Percentiles rank a stretch among this genome's conserved stretches.
Evolutionary conservation across 53 echinoderm and acorn worm species (phyloP).

Genomic region (Mesocentrotus franciscanus): DNA sequence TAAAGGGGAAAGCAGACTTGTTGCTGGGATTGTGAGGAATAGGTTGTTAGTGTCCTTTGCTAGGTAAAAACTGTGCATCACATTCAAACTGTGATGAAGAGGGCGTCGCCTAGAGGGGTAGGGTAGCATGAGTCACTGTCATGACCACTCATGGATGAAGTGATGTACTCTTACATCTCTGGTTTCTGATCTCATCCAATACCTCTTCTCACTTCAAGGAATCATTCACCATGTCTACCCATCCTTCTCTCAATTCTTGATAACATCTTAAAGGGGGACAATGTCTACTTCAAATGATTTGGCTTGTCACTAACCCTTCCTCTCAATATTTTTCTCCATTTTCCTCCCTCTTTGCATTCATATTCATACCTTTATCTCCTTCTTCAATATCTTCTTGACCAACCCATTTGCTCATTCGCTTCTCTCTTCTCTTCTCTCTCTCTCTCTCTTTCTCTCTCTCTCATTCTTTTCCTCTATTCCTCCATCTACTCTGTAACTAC

Average conservation of each 20-base stretch:
- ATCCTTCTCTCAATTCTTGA: neutral
- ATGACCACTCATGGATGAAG: neutral
- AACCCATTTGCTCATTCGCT: neutral
- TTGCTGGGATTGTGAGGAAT: too few relatives aligned
- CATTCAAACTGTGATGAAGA: neutral
- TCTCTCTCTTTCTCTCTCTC: neutral
- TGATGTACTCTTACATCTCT: slow-evolving; percentile 1
- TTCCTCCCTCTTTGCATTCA: neutral
- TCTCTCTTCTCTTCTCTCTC: too few relatives aligned
- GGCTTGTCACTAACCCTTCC: neutral
- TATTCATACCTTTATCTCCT: neutral
- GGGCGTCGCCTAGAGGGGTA: neutral
- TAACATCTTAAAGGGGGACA: neutral
- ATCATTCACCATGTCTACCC: neutral
- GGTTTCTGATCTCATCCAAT: neutral
- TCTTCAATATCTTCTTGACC: neutral
- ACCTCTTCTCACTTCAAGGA: neutral
- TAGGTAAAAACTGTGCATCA: neutral
- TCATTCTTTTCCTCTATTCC: neutral
- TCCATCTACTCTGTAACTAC: neutral
- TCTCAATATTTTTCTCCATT: neutral
- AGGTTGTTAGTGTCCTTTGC: too few relatives aligned
- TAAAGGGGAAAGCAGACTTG: too few relatives aligned
- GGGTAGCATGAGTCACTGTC: slow-evolving; percentile 1
- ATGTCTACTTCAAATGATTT: neutral